Conservation (phyloP, 1,140 invertebrate species). For the Papilio helenus region DNA sequence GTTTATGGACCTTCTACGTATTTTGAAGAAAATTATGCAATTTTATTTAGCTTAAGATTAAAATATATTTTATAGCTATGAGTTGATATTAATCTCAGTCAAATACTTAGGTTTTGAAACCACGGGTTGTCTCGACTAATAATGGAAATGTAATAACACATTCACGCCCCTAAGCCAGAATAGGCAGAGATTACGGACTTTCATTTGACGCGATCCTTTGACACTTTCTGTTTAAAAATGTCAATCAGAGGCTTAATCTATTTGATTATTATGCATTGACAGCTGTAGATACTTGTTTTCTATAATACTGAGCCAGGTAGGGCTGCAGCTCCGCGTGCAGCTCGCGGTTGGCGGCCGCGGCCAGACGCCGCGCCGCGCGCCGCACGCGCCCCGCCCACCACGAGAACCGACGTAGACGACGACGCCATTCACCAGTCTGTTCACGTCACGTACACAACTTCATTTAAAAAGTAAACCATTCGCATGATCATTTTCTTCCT, state of each 20-base stretch:
- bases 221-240: too few species aligned
- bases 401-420: constrained; percentile 90
- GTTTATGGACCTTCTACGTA: neutral
- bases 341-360: constrained; percentile 92
- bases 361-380: constrained; percentile 88
- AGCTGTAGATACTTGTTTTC: constrained; percentile 42
- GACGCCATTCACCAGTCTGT: constrained; percentile 92
- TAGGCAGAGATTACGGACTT: too few species aligned
- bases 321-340: constrained; percentile 95
- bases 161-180: too few species aligned
- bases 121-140: neutral
- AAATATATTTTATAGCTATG: neutral
- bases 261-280: neutral
- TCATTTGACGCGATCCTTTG: too few species aligned
- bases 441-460: too few species aligned
- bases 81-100: neutral
- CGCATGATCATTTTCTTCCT: too few species aligned
- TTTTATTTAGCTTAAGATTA: neutral
- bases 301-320: constrained; percentile 85
- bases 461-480: too few species aligned
- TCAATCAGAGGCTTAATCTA: neutral
- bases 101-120: neutral
- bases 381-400: constrained; percentile 89
- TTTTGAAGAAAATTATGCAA: neutral
- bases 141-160: neutral